Percentiles rank a stretch among this genome's conserved stretches.
phyloP scores from a whole-genome alignment of 1,140 invertebrate species.

The Caenorhabditis tropicalis region DNA sequence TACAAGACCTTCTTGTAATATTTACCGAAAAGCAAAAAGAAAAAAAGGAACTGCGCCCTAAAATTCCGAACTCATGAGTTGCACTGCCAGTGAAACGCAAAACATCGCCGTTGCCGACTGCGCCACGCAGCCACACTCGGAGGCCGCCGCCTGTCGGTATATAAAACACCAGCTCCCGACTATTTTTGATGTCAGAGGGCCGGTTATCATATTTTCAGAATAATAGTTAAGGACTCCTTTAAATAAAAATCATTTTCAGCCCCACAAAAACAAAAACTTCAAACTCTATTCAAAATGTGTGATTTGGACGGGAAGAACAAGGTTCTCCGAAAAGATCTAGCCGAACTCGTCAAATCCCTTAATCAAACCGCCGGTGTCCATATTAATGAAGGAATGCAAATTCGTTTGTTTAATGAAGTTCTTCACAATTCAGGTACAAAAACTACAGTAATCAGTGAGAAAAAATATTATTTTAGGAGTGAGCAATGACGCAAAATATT shows the following conservation, averaged over 20 bases:
- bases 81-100: too few relatives aligned
- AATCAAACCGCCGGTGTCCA: constrained; percentile 71
- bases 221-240: constrained; percentile 22
- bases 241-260: constrained; percentile 80
- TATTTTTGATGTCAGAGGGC: too few relatives aligned
- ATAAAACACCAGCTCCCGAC: too few relatives aligned
- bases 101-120: too few relatives aligned
- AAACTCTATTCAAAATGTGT: constrained; percentile 98
- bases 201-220: too few relatives aligned
- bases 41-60: too few relatives aligned
- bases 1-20: too few relatives aligned
- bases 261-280: constrained; percentile 91
- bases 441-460: too few relatives aligned
- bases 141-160: too few relatives aligned
- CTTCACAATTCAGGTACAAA: constrained; percentile 89
- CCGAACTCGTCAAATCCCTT: constrained; percentile 79
- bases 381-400: constrained; percentile 78
- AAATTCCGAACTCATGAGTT: too few relatives aligned
- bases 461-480: constrained; percentile 74
- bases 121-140: too few relatives aligned
- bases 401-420: constrained; percentile 91
- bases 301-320: constrained; percentile 93
- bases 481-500: constrained; percentile 82
- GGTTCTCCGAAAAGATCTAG: constrained; percentile 90
- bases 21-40: too few relatives aligned